Evolutionary conservation across 2,113 vertebrate genomes (phyloP).

Genomic region (Sakesphorus luctuosus): DNA sequence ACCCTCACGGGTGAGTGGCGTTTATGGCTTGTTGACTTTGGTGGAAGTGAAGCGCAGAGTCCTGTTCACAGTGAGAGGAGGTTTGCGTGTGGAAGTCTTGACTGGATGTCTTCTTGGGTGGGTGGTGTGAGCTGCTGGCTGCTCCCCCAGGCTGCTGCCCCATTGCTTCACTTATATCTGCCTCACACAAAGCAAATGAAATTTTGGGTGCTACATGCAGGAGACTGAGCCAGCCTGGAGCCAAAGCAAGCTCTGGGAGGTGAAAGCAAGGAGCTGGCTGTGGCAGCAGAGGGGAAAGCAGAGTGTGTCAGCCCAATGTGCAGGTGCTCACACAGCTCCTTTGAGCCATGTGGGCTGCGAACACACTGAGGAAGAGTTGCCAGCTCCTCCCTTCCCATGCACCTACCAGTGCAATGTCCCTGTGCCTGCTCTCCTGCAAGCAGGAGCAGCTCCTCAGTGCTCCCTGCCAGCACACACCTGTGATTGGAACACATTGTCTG

Average conservation of each 20-base stretch:
- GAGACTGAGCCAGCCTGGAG: background rate
- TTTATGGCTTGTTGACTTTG: conserved; percentile 11
- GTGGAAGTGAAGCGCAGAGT: background rate
- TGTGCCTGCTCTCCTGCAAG: background rate
- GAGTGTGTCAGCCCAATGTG: background rate
- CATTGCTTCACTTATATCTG: background rate
- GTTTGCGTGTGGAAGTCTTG: background rate
- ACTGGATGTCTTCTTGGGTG: background rate
- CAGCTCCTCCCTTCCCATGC: background rate
- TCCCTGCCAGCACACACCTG: background rate
- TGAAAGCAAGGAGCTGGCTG: background rate
- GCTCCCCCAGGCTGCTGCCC: background rate
- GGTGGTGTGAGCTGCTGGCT: background rate
- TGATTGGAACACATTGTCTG: accelerated
- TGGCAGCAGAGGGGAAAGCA: background rate
- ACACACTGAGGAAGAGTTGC: accelerated
- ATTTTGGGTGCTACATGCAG: background rate
- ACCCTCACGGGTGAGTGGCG: background rate
- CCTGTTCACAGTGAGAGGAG: background rate
- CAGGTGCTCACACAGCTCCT: background rate
- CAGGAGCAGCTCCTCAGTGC: background rate
- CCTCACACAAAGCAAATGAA: background rate
- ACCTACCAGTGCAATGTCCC: accelerated
- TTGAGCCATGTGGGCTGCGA: background rate
- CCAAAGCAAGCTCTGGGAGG: background rate